These are phyloP conservation scores for Nebria salina DNA, from an alignment of 2,888 invertebrate species.

Conservation along the genomic window DNA sequence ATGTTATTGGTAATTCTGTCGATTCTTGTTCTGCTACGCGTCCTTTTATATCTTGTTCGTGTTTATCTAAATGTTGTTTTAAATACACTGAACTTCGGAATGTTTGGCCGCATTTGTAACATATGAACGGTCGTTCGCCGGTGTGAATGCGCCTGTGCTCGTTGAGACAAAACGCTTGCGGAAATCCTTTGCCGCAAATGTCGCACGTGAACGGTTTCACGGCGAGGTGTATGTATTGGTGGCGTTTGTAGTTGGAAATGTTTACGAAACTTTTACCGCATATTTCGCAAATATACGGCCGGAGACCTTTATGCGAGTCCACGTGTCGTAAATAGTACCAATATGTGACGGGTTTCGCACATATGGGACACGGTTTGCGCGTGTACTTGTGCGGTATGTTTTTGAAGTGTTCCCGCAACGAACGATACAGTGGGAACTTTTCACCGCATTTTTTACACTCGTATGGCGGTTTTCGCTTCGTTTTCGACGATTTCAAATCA, in stretches of 20 bases:
- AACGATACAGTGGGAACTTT: slow-evolving; percentile 16
- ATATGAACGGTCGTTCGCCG: neutral
- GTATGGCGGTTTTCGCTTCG: slow-evolving; percentile 20
- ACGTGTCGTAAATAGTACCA: slow-evolving; percentile 51
- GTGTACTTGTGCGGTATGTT: slow-evolving; percentile 31
- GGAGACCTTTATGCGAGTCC: slow-evolving; percentile 56
- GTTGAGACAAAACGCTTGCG: neutral
- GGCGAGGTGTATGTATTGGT: neutral
- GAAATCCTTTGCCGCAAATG: neutral
- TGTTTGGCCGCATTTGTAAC: neutral
- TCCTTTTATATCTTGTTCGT: neutral
- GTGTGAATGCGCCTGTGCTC: neutral
- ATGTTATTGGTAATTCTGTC: neutral
- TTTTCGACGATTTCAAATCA: neutral
- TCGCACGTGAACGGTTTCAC: neutral
- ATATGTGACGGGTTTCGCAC: slow-evolving; percentile 32
- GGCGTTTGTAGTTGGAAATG: slow-evolving; percentile 23
- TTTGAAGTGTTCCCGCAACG: slow-evolving; percentile 24
- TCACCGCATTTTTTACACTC: slow-evolving; percentile 40
- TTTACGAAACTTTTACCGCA: slow-evolving; percentile 33
- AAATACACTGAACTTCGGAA: neutral
- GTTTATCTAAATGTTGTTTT: neutral
- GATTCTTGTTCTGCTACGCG: neutral
- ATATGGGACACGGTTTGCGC: slow-evolving; percentile 29
- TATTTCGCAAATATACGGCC: slow-evolving; percentile 51